Percentiles rank a stretch among this genome's conserved stretches.
These are phyloP conservation scores for Ferdinandea cuprea DNA, from an alignment of 2,888 invertebrate genomes.

Conservation along the genomic window DNA sequence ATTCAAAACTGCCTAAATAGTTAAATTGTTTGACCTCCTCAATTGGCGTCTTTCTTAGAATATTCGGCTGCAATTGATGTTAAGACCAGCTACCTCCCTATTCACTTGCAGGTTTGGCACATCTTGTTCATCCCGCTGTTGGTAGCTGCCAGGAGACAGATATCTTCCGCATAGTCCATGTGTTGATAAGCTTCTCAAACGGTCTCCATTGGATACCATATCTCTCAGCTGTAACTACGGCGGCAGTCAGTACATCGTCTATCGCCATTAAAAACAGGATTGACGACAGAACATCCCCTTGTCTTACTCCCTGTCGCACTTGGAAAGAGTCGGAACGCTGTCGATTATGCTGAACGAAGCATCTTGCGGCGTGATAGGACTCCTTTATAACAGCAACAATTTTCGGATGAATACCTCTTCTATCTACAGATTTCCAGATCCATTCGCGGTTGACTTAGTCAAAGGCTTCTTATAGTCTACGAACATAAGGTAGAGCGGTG, in stretches of 20 bases:
- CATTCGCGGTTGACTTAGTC: too few relatives aligned
- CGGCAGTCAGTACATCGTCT: neutral
- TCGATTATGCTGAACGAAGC: neutral
- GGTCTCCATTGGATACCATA: neutral
- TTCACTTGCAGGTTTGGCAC: neutral
- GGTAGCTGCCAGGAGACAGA: neutral
- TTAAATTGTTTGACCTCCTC: neutral
- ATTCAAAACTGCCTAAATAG: too few relatives aligned
- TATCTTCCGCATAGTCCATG: neutral
- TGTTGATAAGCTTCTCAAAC: neutral
- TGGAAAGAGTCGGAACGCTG: neutral
- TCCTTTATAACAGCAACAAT: too few relatives aligned
- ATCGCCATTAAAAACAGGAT: neutral
- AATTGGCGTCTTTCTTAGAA: neutral
- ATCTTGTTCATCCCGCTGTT: neutral
- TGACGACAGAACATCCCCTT: neutral
- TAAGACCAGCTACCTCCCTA: neutral
- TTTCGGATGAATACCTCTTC: too few relatives aligned
- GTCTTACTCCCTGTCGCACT: neutral
- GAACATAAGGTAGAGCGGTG: too few relatives aligned
- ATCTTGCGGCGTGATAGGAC: too few relatives aligned
- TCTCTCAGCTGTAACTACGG: neutral
- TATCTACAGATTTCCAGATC: too few relatives aligned
- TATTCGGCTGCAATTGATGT: neutral
- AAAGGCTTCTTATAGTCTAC: too few relatives aligned